Evolutionary conservation across 2,113 vertebrate species (phyloP).

Genomic region (Chiloscyllium plagiosum): DNA sequence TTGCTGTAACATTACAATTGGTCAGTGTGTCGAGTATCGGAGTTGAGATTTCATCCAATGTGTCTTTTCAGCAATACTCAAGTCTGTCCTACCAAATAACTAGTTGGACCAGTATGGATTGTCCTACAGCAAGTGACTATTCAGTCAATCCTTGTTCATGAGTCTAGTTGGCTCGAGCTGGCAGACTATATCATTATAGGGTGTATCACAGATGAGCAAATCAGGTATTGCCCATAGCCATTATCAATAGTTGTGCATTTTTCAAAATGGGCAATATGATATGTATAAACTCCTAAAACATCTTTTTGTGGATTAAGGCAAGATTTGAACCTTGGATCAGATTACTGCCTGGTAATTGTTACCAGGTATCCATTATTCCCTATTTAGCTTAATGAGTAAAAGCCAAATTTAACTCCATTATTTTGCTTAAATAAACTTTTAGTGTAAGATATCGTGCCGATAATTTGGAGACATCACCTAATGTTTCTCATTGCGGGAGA

Average conservation of each 20-base stretch:
- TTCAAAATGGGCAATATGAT: background rate
- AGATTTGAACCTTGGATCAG: background rate
- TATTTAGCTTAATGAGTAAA: conserved; percentile 16
- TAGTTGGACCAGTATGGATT: background rate
- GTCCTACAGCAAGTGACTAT: background rate
- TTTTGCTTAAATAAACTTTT: background rate
- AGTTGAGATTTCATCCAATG: no score
- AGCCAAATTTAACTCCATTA: background rate
- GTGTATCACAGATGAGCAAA: background rate
- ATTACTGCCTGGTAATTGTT: background rate
- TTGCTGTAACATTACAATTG: no score
- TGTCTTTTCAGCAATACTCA: no score
- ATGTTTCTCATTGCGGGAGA: background rate
- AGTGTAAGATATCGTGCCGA: background rate
- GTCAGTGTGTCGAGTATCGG: no score
- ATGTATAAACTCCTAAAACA: background rate
- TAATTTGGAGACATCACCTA: background rate
- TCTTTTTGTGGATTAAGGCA: background rate
- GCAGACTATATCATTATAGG: background rate
- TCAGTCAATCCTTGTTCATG: background rate
- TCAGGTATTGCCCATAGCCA: background rate
- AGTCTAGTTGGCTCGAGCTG: background rate
- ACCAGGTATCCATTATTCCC: conserved; percentile 12
- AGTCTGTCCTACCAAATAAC: no score
- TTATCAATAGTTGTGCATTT: background rate